phyloP scores from a whole-genome alignment of 2,888 invertebrate genomes.

The Drosophila ochracea region DNA sequence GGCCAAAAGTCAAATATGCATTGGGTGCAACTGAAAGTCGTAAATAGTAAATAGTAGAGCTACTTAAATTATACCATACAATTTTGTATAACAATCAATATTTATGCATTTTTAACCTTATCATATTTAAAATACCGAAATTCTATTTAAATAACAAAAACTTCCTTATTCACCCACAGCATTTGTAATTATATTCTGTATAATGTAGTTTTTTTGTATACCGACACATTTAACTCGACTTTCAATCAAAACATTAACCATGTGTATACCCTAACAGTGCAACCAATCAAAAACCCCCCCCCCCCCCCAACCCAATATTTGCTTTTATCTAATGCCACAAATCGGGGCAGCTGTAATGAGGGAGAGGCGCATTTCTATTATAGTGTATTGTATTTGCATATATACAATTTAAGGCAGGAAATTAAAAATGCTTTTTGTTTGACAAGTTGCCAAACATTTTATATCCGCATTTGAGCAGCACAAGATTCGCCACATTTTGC shows the following conservation, averaged over 20 bases:
- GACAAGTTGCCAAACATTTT: constrained; percentile 79
- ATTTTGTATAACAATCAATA: constrained; percentile 17
- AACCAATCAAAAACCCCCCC: constrained; percentile 12
- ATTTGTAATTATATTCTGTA: constrained; percentile 43
- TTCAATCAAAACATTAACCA: constrained; percentile 37
- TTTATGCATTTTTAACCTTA: constrained; percentile 38
- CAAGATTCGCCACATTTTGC: constrained; percentile 38
- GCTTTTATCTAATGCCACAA: constrained; percentile 55
- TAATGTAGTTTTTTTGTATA: constrained; percentile 38
- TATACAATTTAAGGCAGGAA: constrained; percentile 77
- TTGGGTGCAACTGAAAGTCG: constrained; percentile 13
- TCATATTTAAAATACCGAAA: constrained; percentile 30
- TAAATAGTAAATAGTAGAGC: constrained; percentile 30
- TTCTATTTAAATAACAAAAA: constrained; percentile 25
- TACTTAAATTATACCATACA: constrained; percentile 11
- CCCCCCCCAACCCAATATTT: constrained; percentile 5
- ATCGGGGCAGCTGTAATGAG: constrained; percentile 34
- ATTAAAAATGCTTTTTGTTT: constrained; percentile 76
- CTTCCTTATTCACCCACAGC: constrained; percentile 44
- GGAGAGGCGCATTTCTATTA: constrained; percentile 29
- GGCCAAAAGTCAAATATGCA: constrained; percentile 1
- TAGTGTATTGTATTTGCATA: constrained; percentile 69
- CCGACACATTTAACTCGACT: constrained; percentile 33
- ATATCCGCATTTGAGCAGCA: constrained; percentile 60
- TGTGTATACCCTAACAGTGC: constrained; percentile 37